Percentiles rank a stretch among this genome's conserved stretches.
Evolutionary conservation across 2,113 vertebrate species (phyloP).

Genomic region (Atrichornis clamosus): DNA sequence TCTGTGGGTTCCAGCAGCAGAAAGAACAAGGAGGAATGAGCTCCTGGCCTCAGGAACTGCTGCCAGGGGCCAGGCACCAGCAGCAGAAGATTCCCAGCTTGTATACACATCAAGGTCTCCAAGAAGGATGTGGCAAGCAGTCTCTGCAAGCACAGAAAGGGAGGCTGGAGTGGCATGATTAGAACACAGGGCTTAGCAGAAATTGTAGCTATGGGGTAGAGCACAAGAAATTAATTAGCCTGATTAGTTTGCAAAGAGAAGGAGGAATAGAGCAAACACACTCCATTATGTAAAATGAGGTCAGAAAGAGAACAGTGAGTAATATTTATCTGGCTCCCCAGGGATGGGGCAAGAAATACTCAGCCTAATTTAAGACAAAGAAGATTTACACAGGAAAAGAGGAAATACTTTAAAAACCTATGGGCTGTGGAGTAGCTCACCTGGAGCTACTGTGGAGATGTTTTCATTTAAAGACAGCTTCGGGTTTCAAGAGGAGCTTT

Average conservation of each 20-base stretch:
- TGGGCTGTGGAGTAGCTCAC: background rate
- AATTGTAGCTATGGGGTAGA: background rate
- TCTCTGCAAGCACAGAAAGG: background rate
- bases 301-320: constrained; percentile 50
- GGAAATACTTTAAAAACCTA: background rate
- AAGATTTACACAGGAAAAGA: constrained; percentile 13
- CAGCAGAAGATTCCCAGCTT: background rate
- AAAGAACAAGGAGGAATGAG: background rate
- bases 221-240: constrained; percentile 10
- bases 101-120: background rate
- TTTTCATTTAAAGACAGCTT: background rate
- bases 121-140: background rate
- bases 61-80: background rate
- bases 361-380: constrained; percentile 30
- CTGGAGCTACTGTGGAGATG: background rate
- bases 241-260: constrained; percentile 30
- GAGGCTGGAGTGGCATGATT: background rate
- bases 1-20: background rate
- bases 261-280: constrained; percentile 34
- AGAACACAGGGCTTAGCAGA: background rate
- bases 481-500: background rate
- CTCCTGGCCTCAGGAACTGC: background rate
- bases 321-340: constrained; percentile 22
- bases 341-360: constrained; percentile 12
- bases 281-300: constrained; percentile 40